These are phyloP conservation scores for Bos javanicus DNA, from an alignment of 2,113 vertebrate species.

Conservation along the genomic window DNA sequence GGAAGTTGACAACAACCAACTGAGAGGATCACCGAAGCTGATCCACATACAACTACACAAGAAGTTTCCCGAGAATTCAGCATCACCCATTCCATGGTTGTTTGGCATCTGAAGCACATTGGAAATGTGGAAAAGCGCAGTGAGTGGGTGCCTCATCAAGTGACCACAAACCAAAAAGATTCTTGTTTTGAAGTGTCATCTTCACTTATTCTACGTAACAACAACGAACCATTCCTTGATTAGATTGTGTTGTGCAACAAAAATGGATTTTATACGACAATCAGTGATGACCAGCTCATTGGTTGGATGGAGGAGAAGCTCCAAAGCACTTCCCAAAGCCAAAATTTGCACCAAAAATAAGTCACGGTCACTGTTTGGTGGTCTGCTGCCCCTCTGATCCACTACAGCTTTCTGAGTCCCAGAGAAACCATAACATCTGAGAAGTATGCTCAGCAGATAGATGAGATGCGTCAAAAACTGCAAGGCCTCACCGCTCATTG, in stretches of 20 bases:
- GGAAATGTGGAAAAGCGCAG: neutral
- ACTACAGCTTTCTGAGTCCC: neutral
- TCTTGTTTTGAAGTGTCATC: neutral
- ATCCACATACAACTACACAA: neutral
- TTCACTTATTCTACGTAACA: neutral
- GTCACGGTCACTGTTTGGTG: neutral
- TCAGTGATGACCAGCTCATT: neutral
- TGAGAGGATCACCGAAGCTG: neutral
- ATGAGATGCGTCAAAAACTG: neutral
- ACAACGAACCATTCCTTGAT: neutral
- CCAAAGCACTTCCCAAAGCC: neutral
- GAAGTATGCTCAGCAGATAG: neutral
- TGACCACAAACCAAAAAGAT: neutral
- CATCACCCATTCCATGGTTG: neutral
- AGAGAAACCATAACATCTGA: neutral
- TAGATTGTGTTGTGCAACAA: neutral
- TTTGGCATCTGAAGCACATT: neutral
- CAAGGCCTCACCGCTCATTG: fast-evolving
- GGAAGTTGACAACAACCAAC: neutral
- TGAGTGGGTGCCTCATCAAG: neutral
- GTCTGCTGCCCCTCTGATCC: neutral
- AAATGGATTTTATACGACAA: neutral
- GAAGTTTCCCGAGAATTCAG: neutral
- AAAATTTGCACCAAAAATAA: neutral
- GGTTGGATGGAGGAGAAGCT: neutral